A percentile compares a stretch with the other conserved stretches of the same genome.
These are phyloP conservation scores for Pristionchus arcanus DNA, from an alignment of 2,888 invertebrate genomes.

Conservation along the genomic window DNA sequence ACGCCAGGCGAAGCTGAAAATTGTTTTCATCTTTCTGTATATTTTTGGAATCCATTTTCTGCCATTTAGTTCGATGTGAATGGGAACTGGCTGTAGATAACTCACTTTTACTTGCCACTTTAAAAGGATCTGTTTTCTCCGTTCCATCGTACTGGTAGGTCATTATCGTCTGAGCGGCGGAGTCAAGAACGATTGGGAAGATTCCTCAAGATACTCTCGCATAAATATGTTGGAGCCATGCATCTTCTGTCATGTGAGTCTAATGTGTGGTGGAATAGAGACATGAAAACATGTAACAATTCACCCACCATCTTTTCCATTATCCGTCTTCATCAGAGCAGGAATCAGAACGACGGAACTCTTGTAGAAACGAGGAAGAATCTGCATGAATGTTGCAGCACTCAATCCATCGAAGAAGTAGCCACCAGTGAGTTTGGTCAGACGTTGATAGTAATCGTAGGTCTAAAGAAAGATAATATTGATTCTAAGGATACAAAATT, in stretches of 20 bases:
- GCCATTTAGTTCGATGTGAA: no score
- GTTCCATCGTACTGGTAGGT: neutral
- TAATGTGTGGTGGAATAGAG: no score
- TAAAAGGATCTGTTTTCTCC: no score
- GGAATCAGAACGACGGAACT: neutral
- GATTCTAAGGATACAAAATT: no score
- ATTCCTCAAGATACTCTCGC: neutral
- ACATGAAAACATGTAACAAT: no score
- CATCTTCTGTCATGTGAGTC: no score
- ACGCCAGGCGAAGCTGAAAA: neutral
- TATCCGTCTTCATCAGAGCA: neutral
- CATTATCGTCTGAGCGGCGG: conserved; percentile 5
- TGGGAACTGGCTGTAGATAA: no score
- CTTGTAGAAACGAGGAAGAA: conserved; percentile 8
- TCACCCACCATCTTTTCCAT: neutral
- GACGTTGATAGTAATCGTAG: neutral
- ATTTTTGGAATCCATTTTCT: neutral
- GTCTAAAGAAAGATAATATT: neutral
- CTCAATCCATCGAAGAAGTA: neutral
- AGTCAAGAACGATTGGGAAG: neutral
- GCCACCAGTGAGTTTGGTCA: neutral
- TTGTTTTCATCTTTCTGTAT: neutral
- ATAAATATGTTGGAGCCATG: no score
- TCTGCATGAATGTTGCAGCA: neutral
- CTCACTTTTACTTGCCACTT: neutral